These are phyloP conservation scores for Melolontha melolontha DNA, from an alignment of 2,888 invertebrate species.

Conservation along the genomic window DNA sequence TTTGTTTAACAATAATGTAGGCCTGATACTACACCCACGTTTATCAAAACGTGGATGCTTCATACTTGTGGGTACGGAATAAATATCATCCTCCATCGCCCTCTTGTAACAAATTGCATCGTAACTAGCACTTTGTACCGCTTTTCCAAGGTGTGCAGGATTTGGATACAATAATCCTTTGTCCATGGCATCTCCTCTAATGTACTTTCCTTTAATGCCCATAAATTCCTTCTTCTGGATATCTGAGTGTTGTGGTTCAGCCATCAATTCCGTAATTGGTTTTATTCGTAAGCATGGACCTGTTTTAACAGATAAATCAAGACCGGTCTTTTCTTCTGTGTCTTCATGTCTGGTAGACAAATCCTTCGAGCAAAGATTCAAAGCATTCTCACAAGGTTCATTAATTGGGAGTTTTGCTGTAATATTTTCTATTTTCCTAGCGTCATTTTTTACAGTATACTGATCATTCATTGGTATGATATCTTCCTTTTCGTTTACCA, in stretches of 20 bases:
- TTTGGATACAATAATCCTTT: slow-evolving; percentile 34
- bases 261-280: slow-evolving; percentile 43
- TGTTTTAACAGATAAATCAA: slow-evolving; percentile 36
- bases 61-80: slow-evolving; percentile 50
- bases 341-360: slow-evolving; percentile 1
- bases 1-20: slow-evolving; percentile 52
- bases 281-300: slow-evolving; percentile 33
- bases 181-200: slow-evolving; percentile 48
- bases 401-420: slow-evolving; percentile 10
- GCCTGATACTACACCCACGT: slow-evolving; percentile 50
- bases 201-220: slow-evolving; percentile 54
- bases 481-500: slow-evolving; percentile 54
- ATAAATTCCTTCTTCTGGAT: slow-evolving; percentile 49
- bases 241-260: slow-evolving; percentile 35
- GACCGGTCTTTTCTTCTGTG: slow-evolving; percentile 9
- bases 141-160: slow-evolving; percentile 48
- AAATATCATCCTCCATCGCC: slow-evolving; percentile 49
- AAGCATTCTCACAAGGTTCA: slow-evolving; percentile 29
- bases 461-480: slow-evolving; percentile 51
- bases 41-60: slow-evolving; percentile 46
- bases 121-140: slow-evolving; percentile 53
- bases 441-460: slow-evolving; percentile 36
- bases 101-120: slow-evolving; percentile 51
- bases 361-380: slow-evolving; percentile 38
- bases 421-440: slow-evolving; percentile 25